Base-by-base conservation (phyloP, 2,888 invertebrate genomes). In the Diaprepes abbreviatus region DNA sequence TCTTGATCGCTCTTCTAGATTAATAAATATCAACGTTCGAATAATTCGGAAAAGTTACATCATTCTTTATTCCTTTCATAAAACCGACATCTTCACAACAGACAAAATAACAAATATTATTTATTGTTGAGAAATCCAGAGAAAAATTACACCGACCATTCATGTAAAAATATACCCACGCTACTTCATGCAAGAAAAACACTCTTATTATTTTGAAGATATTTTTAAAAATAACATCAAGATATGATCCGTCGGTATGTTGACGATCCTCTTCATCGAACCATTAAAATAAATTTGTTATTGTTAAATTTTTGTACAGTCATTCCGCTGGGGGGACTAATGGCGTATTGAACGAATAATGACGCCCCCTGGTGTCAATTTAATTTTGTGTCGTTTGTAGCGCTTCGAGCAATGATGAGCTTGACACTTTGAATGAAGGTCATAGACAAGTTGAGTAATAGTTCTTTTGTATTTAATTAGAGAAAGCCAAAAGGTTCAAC, bases 341-440 rank as follows among this genome's bases (percentile, higher is more conserved):
- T 48, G 48, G 28, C 24, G 28, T 48, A 28, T 48, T 24, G 28
- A 36, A 48, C 48, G 14, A 48, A 48, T 48, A 48, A 48, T 28
- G 48, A 48, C 48, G 48, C 48, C 48, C 48, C 48, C 48, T 48
- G 48, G 28, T 48, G 48, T 48, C 28, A 48, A 48, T 48, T 48
- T 48, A 48, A 48, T 48, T 48, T 48, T 14, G 28, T 48, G 48
- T 48, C 48, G 14, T 48, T 12, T 14, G 28, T 24, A 28, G 28
- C 28, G 24, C 48, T 48, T 24, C 48, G 28, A 14, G 48, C 48
- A 24, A 28, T 28, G 28, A 48, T 48, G 48, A 48, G 48, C 48
- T 28, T 28, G 48, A 28, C 48, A 28, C 48, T 48, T 24, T 48
- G 28, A 48, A 48, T 48, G 48, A n/a, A 45, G 28, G 28, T 28